Conservation (phyloP, 2,888 invertebrate species). For the Amphimallon solstitiale region DNA sequence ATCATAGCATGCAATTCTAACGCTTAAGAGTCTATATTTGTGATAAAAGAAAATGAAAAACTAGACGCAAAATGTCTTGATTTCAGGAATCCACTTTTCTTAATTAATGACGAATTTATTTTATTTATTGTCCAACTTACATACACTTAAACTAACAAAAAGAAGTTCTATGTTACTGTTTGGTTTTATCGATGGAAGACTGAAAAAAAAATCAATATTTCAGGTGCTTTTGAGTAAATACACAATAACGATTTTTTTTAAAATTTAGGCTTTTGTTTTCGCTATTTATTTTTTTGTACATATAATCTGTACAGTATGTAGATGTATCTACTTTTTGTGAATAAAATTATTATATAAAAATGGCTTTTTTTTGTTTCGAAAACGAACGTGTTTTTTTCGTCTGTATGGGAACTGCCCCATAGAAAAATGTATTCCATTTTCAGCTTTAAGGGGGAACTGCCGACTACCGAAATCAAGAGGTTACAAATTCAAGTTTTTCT, state of each 20-base stretch:
- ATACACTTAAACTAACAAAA: not conserved
- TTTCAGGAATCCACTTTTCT: not conserved
- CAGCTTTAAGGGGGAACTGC: too few relatives aligned
- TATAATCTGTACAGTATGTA: slow-evolving; percentile 46
- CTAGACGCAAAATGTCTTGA: too few relatives aligned
- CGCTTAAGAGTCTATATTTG: too few relatives aligned
- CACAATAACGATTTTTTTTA: not conserved
- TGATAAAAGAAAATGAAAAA: too few relatives aligned
- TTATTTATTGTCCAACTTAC: not conserved
- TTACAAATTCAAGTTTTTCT: too few relatives aligned
- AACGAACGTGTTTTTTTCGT: too few relatives aligned
- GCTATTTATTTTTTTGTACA: slow-evolving; percentile 42
- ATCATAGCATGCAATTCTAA: too few relatives aligned
- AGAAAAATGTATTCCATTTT: too few relatives aligned
- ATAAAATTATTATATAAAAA: slow-evolving; percentile 42
- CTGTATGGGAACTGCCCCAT: too few relatives aligned
- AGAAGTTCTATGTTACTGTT: not conserved
- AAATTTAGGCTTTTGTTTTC: slow-evolving; percentile 26
- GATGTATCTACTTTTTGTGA: slow-evolving; percentile 45
- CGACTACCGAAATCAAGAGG: too few relatives aligned
- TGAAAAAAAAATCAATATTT: slow-evolving; percentile 10
- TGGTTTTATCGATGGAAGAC: slow-evolving; percentile 25
- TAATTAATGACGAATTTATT: not conserved
- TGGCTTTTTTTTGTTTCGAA: too few relatives aligned
- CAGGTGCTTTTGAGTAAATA: not conserved